Percentiles rank a stretch among this genome's conserved stretches.
These are phyloP conservation scores for Drosophila melanosoma DNA, from an alignment of 2,888 invertebrate genomes.

Conservation along the genomic window DNA sequence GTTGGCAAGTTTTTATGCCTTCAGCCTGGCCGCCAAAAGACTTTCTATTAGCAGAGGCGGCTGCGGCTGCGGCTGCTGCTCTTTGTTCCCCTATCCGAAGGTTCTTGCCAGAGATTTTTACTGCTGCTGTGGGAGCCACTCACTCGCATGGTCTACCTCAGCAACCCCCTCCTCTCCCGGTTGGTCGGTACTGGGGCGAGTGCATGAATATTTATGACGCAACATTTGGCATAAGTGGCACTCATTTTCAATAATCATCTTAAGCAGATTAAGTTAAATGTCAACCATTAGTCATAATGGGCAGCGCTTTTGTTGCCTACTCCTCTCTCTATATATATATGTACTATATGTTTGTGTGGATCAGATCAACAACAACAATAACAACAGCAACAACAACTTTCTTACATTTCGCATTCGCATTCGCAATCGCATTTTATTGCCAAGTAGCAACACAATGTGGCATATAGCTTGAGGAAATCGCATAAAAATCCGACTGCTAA, in stretches of 20 bases:
- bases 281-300: conserved; percentile 80
- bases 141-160: neutral
- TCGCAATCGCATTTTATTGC: conserved; percentile 70
- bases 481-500: conserved; percentile 70
- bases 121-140: conserved; percentile 28
- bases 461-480: conserved; percentile 58
- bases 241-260: conserved; percentile 80
- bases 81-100: conserved; percentile 34
- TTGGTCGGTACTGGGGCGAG: conserved; percentile 38
- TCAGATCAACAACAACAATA: conserved; percentile 41
- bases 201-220: conserved; percentile 81
- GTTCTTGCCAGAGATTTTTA: conserved; percentile 52
- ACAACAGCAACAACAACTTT: conserved; percentile 36
- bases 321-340: conserved; percentile 6
- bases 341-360: conserved; percentile 19
- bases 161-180: neutral
- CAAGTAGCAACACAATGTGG: conserved; percentile 62
- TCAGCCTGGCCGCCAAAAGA: conserved; percentile 55
- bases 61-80: conserved; percentile 34
- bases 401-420: conserved; percentile 74
- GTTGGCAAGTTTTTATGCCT: conserved; percentile 81
- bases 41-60: conserved; percentile 75
- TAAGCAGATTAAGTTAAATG: conserved; percentile 80
- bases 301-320: conserved; percentile 70
- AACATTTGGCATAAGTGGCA: conserved; percentile 80